Percentiles rank a stretch among this genome's conserved stretches.
Conservation (phyloP, 2,113 vertebrate genomes). For the Bufo bufo region DNA sequence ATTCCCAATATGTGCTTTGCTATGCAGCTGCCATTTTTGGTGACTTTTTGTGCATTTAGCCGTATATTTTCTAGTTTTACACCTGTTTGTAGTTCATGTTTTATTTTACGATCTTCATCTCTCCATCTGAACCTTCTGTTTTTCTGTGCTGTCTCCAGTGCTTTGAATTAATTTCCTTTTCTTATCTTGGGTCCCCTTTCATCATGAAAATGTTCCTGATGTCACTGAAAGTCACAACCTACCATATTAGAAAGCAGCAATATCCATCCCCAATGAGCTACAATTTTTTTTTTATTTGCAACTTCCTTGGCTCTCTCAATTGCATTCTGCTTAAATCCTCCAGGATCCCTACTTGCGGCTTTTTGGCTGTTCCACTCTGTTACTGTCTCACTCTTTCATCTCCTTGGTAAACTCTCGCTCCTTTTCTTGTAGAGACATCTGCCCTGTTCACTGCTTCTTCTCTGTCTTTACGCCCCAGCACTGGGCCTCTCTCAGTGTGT, state of each 20-base stretch:
- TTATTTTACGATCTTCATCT: not conserved
- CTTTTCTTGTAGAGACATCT: constrained; percentile 95
- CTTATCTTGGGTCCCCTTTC: not conserved
- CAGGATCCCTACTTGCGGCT: constrained; percentile 57
- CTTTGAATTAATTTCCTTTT: not conserved
- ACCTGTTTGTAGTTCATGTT: not conserved
- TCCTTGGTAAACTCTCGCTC: constrained; percentile 81
- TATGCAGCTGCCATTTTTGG: not conserved
- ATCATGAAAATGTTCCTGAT: not conserved
- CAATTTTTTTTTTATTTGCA: not conserved
- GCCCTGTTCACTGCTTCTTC: constrained; percentile 99
- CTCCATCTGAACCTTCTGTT: not conserved
- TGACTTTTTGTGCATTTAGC: not conserved
- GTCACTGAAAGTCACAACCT: not conserved
- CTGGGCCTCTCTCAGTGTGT: constrained; percentile 99
- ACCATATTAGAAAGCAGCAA: not conserved
- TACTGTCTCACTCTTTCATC: constrained; percentile 74
- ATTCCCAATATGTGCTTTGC: not conserved
- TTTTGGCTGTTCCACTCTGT: constrained; percentile 73
- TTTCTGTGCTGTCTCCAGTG: not conserved
- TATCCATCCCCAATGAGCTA: not conserved
- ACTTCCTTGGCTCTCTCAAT: constrained; percentile 27
- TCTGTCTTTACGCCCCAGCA: constrained; percentile 99
- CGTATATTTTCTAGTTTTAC: not conserved
- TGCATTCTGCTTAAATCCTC: constrained; percentile 29